Base-by-base conservation (phyloP, 2,797 vertebrate genomes). In the Scarus forsteni region DNA sequence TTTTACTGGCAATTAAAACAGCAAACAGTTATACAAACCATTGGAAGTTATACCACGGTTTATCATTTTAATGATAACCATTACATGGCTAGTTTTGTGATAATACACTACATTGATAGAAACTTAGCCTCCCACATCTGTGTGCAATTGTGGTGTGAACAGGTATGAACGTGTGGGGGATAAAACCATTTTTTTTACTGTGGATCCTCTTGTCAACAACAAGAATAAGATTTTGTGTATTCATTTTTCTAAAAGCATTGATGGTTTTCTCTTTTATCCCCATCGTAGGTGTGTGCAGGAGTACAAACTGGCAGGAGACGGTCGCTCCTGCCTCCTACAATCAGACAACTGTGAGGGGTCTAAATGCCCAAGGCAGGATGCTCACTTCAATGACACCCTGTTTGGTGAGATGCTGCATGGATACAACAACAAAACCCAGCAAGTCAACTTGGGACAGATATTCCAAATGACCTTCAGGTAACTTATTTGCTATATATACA, bases 391-490 rank as follows among this genome's bases (percentile, higher is more conserved):
- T 0, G 93, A 97, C 88, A 99, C 98, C 4, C 95, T 99, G 79
- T 99, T 99, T 77, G 96, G 95, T 60, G 97, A 99, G 91, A 99
- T 99, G 97, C 94, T 99, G 43, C 98, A 96, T 0, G 98, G 98
- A 65, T 98, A 97, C 81, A 96, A 97, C 95, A 99, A 99, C 93
- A 96, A 96, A 89, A 97, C 87, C 51, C 96, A 98, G 86, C 96
- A 96, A 10, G 95, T 97, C 90, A 98, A 97, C 92, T 95, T 98
- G 88, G 97, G 97, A 38, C 97, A 97, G 88, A 96, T 99, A 82
- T 99, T 99, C 93, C 97, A 98, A 90, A 99, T 99, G 98, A 98
- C 96, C 27, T 99, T 99, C 93, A 93, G 98, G 98, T 99, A 95
- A 90, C 62, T 79, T 67, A 34, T 55, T 39, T 50, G 40, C 74